phyloP scores from a whole-genome alignment of 2,888 invertebrate species.

The Microplitis manilae region DNA sequence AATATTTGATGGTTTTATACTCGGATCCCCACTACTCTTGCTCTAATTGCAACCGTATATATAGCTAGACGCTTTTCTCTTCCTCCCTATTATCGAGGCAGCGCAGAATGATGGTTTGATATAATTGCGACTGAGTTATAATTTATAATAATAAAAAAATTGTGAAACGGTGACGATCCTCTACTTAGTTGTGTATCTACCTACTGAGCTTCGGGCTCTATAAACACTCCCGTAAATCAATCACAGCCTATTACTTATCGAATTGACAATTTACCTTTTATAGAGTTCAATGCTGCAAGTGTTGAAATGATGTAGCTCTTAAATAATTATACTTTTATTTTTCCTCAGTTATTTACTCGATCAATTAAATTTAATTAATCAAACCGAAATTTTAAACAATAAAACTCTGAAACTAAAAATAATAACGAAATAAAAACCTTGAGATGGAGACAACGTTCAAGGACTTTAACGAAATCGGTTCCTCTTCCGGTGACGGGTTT shows the following conservation, averaged over 20 bases:
- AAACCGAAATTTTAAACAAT: background rate
- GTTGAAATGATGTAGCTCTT: conserved; percentile 35
- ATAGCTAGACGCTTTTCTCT: conserved; percentile 37
- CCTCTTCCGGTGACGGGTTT: conserved; percentile 47
- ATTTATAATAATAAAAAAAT: conserved; percentile 10
- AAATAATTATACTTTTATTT: background rate
- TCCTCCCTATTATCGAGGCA: conserved; percentile 35
- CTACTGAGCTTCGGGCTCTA: background rate
- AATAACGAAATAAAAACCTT: background rate
- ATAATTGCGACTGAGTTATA: conserved; percentile 33
- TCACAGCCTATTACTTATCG: conserved; percentile 36
- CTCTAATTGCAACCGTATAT: conserved; percentile 40
- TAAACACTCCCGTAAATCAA: conserved; percentile 34
- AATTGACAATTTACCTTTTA: conserved; percentile 32
- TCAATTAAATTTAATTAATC: background rate
- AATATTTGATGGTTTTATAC: background rate
- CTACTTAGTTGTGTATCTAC: background rate
- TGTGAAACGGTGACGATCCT: conserved; percentile 28
- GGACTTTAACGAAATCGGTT: conserved; percentile 56
- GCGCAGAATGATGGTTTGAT: conserved; percentile 24
- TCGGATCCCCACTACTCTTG: background rate
- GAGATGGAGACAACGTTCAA: conserved; percentile 17
- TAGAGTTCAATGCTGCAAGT: conserved; percentile 29
- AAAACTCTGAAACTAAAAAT: background rate
- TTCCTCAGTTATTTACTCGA: background rate